Evolutionary conservation across 1,140 invertebrate genomes (phyloP), one percentile per base, ranked within the genome.

Genomic region (Campoletis sonorensis): DNA sequence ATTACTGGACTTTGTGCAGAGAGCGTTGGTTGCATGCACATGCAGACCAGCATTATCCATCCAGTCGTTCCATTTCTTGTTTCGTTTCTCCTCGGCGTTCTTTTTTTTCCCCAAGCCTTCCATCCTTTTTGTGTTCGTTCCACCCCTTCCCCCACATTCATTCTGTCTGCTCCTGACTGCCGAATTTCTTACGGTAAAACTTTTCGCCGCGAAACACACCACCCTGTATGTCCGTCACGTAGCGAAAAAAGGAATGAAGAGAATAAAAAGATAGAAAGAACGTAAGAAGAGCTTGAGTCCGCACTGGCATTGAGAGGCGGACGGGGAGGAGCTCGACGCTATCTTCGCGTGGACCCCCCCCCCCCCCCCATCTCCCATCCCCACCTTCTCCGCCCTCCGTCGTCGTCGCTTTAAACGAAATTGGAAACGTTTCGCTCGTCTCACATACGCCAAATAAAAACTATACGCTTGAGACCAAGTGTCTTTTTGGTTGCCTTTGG

Each of bases 151-250:
- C 8, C 51, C 51, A 54, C 18, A 54, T 54, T 54, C 51, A 54
- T 54, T 64, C 23, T 75, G 23, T 58, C 54, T 77, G 51, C 51
- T 54, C 51, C n/a, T 37, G 78, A 81, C 81, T 83, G 40, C 45
- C 78, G 81, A 84, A 88, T 86, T 89, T 86, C 83, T 23, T 15
- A 64, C 82, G 77, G 85, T 18, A 85, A 86, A 88, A 89, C 82
- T 84, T 87, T 79, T 67, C 23, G 30, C 73, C 64, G 71, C 27
- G 71, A 27, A 79, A 84, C 58, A 78, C 79, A 79, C 67, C 82
- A 76, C 82, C 79, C 81, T 81, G 88, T 90, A 92, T 89, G 89
- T 88, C 86, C 86, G 84, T 89, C 91, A 92, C 91, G 91, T 91
- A 90, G 82, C 79, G 84, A 82, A 79, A 82, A 70, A 70, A 64